A percentile compares a stretch with the other conserved stretches of the same genome.
Evolutionary conservation across 2,888 invertebrate genomes (phyloP).

Genomic region (Dioctria rufipes): DNA sequence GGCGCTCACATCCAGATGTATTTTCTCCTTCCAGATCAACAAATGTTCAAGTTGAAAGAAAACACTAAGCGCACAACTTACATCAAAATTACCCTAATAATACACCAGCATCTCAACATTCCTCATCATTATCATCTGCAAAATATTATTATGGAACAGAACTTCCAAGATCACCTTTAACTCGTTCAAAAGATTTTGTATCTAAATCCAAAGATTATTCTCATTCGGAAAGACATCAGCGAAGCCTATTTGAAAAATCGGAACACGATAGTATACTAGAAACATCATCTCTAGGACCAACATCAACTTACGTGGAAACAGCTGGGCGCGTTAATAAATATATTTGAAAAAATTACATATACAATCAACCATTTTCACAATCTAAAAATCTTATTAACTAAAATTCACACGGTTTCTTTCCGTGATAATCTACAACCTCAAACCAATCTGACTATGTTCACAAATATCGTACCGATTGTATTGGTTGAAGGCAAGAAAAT

Average conservation of each 20-base stretch:
- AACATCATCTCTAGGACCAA: constrained; percentile 58
- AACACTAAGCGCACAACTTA: neutral
- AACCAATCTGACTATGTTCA: too few relatives aligned
- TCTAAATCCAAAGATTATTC: neutral
- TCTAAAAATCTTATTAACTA: too few relatives aligned
- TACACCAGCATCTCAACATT: neutral
- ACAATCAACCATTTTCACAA: too few relatives aligned
- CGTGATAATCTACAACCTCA: too few relatives aligned
- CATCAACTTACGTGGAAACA: constrained; percentile 70
- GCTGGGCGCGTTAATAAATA: too few relatives aligned
- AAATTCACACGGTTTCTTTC: too few relatives aligned
- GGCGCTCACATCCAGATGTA: constrained; percentile 56
- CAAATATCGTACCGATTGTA: too few relatives aligned
- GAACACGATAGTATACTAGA: constrained; percentile 43
- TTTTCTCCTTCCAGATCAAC: constrained; percentile 52
- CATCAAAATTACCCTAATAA: neutral
- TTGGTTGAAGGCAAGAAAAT: too few relatives aligned
- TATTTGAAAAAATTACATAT: too few relatives aligned
- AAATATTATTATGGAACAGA: neutral
- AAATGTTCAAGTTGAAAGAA: constrained; percentile 30
- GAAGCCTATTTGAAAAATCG: constrained; percentile 67
- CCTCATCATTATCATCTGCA: neutral
- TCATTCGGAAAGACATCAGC: constrained; percentile 57
- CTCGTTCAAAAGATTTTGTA: constrained; percentile 26
- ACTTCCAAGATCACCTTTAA: neutral